These are phyloP conservation scores for Apis laboriosa DNA, from an alignment of 1,140 invertebrate genomes.

Conservation along the genomic window DNA sequence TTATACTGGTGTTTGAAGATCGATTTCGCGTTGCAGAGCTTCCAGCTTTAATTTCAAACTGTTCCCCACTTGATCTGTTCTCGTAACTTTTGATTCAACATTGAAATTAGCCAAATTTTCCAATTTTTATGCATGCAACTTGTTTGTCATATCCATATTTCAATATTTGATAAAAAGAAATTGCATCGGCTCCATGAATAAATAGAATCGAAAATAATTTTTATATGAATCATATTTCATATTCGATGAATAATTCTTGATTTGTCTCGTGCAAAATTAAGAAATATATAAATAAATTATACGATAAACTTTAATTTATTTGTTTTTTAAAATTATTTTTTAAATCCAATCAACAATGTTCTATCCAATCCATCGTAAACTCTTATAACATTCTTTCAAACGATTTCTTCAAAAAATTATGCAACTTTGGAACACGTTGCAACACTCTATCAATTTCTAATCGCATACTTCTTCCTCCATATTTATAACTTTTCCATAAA, in stretches of 20 bases:
- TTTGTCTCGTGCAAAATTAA: neutral
- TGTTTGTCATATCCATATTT: neutral
- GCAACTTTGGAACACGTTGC: too few species aligned
- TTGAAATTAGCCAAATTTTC: neutral
- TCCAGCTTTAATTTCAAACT: neutral
- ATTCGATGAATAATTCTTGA: too few species aligned
- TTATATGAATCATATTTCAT: neutral
- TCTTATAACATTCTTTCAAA: too few species aligned
- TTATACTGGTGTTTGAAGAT: neutral
- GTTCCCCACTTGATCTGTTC: neutral
- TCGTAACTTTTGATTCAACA: neutral
- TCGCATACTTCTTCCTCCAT: neutral
- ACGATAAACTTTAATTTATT: too few species aligned
- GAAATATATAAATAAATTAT: too few species aligned
- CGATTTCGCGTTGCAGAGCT: neutral
- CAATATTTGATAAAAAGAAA: neutral
- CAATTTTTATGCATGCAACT: neutral
- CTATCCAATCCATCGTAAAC: too few species aligned
- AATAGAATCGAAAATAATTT: neutral
- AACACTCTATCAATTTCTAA: neutral
- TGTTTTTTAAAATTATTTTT: too few species aligned
- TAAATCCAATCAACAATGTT: too few species aligned
- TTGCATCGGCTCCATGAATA: neutral
- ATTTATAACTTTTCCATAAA: neutral
- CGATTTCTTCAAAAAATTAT: neutral